Evolutionary conservation across 2,113 vertebrate genomes (phyloP), one percentile per base, ranked within the genome.

Genomic region (Condylura cristata): DNA sequence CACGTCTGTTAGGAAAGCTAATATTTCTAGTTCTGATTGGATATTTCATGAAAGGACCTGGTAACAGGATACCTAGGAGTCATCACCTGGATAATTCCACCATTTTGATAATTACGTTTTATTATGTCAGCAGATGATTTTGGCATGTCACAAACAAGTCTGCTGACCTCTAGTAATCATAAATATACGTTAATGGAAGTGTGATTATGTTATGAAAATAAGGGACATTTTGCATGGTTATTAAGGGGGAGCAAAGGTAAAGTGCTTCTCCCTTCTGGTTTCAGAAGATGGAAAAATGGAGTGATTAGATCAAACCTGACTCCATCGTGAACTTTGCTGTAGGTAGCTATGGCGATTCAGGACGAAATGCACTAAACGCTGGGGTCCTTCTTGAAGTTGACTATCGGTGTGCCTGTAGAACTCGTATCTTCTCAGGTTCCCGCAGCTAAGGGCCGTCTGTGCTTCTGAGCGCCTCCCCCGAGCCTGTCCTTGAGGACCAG

Each of bases 1-100:
- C 26, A 93, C 94, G n/a, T 85, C 89, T 0, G 0, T 85, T 58
- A 61, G 24, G 86, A 91, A 89, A 37, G 68, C 78, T 97, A 87
- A 70, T 90, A 51, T 96, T 97, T 97, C 71, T 46, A 72, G n/a
- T 95, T 92, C 81, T 89, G 18, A 80, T 63, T 87, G 11, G 61
- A 56, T 81, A 46, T 95, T 91, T 85, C 81, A 93, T 94, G 91
- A 87, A 44, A 94, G 92, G n/a, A 72, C 81, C 51, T 96, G 90
- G 0, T 20, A 92, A n/a, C 32, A 81, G 56, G 61, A 81, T 48
- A 41, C 8, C 20, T 78, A 48, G 8, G 39, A 6, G n/a, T 95
- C 65, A 93, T 95, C 68, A 97, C 37, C 8, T 75, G 63, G 6
- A 83, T 95, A 86, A 41, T 88, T 70, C 56, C 95, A 79, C 22